These are phyloP conservation scores for Caenorhabditis sp. DNA, from an alignment of 2,888 invertebrate genomes.

Conservation along the genomic window DNA sequence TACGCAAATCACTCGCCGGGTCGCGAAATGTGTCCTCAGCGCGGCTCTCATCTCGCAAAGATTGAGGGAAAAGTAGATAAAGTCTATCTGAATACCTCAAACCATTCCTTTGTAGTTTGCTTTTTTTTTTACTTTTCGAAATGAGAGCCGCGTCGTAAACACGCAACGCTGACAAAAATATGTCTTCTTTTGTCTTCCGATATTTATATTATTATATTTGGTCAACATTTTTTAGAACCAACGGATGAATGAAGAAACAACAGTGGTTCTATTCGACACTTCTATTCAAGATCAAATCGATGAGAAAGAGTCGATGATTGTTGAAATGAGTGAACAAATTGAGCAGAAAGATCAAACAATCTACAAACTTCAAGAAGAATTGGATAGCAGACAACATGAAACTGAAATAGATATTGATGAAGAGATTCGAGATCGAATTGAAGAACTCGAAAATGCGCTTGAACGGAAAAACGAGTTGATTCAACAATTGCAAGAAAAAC, in stretches of 20 bases:
- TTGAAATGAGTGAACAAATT: constrained; percentile 40
- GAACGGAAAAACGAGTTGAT: constrained; percentile 48
- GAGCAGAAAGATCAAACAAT: constrained; percentile 38
- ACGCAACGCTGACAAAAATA: too few species aligned
- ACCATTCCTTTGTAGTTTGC: too few species aligned
- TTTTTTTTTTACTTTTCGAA: too few species aligned
- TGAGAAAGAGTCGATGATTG: constrained; percentile 22
- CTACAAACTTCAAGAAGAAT: constrained; percentile 35
- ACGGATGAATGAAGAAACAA: constrained; percentile 43
- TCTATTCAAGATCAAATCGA: constrained; percentile 32
- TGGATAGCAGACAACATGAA: constrained; percentile 22
- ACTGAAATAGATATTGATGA: constrained; percentile 34
- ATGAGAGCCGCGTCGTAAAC: too few species aligned
- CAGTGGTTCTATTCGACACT: constrained; percentile 39
- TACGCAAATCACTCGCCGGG: too few species aligned
- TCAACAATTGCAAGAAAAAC: constrained; percentile 48
- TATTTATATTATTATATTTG: too few species aligned
- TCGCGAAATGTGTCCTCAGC: too few species aligned
- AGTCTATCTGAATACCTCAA: too few species aligned
- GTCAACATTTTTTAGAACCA: constrained; percentile 28
- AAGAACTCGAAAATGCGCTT: constrained; percentile 49
- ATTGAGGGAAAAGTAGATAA: too few species aligned
- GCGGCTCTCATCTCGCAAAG: too few species aligned
- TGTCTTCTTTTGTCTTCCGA: too few species aligned
- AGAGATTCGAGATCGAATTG: constrained; percentile 43